Base-by-base conservation (phyloP, 2,113 vertebrate genomes). In the Madoqua kirkii region DNA sequence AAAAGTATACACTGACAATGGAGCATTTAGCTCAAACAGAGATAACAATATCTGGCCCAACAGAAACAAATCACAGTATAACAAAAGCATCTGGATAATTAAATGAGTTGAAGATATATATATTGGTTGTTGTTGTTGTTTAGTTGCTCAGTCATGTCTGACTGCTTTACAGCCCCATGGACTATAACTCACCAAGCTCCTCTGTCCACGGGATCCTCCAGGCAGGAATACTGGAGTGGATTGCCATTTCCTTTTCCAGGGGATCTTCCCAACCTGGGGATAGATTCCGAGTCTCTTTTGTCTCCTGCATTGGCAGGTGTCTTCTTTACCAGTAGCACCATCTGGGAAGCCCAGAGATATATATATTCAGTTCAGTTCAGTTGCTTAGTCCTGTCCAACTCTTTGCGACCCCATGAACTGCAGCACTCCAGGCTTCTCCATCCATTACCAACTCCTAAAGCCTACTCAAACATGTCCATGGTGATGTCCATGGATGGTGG, bases 1-100 rank as follows among this genome's bases (percentile, higher is more conserved):
- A 52, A 52, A 52, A 6, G 50, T 52, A 16, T 52, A 52, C 50
- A 52, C 6, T 52, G 50, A 52, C 50, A 16, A 52, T 52, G 15
- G 15, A 52, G 50, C 16, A 16, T 52, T 52, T 52, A 52, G 50
- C 50, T 52, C 50, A 52, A 52, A 16, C 91, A 86, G 15, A 36
- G 31, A 93, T 33, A 92, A 76, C 5, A 33, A 25, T 52, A 85
- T 79, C 87, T 94, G 82, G 43, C 40, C 48, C 78, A 5, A 67
- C 1, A 78, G 48, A 82, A 96, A 84, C 50, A 90, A 89, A 85
- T 95, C 59, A 93, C 29, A 95, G 40, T 31, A 88, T 45, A 96
- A 89, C 59, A 87, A 91, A 87, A 78, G 25, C 33, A 64, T 54
- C 16, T 7, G 87, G 76, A 54, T 23, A 85, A n/a, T 36, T 64